Base-by-base conservation (phyloP, 2,113 vertebrate species). In the Trogon melanurus region DNA sequence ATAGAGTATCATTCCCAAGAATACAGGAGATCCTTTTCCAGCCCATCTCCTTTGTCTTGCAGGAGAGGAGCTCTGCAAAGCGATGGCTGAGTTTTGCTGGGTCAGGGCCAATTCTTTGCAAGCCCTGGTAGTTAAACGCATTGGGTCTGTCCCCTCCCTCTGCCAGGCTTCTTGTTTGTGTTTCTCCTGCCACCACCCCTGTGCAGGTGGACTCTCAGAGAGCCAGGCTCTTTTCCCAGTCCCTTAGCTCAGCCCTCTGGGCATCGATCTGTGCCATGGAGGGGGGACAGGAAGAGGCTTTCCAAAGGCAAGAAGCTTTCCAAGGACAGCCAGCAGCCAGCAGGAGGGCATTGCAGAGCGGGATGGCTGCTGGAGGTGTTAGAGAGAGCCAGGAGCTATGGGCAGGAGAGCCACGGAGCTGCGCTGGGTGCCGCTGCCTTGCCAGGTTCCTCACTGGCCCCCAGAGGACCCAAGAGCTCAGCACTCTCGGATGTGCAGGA, bases 371-470 rank as follows among this genome's bases (percentile, higher is more conserved):
- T 45, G 64, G 67, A 62, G 48, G 11, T 54, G 64, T 48, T 64
- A 9, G 38, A 56, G 45, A 57, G 66, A 79, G 27, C 41, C 72
- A 9, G 66, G 67, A 79, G 76, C 41, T 56, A 18, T 5, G 30
- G 38, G 38, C 51, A 65, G 70, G 38, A 56, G 16, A 54, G 9
- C 47, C 61, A 44, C 1, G 0, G 32, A 76, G 19, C 20, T 13
- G 8, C 1, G 21, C 12, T 1, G 11, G 62, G 30, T 22, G 29
- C 64, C 16, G 21, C 38, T 25, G 57, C 85, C 27, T 78, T 1
- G 0, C 34, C 36, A n/a, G 27, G 34, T 6, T 81, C 65, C 50
- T 70, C 0, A 0, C 66, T 14, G 19, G 50, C 15, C 45, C 61
- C 3, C 3, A 0, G 15, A 21, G 89, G 51, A 61, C 5, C 16